These are phyloP conservation scores for Epicauta chinensis DNA, from an alignment of 1,140 invertebrate genomes.

Conservation along the genomic window DNA sequence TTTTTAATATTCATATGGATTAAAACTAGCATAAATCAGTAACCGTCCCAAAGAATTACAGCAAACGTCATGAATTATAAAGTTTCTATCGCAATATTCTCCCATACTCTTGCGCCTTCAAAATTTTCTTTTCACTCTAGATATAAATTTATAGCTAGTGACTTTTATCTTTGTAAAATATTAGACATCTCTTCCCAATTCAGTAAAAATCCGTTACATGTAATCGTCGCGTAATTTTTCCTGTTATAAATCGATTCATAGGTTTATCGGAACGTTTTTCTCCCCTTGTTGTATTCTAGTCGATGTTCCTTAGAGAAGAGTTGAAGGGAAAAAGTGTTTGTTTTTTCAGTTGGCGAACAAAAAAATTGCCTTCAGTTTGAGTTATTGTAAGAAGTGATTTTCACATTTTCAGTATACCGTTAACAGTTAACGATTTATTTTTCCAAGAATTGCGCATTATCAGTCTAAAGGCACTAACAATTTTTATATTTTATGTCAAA, in stretches of 20 bases:
- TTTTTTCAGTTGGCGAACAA: too few relatives aligned
- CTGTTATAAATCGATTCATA: not conserved
- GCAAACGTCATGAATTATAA: slow-evolving; percentile 17
- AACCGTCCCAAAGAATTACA: slow-evolving; percentile 12
- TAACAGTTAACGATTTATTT: too few relatives aligned
- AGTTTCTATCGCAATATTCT: slow-evolving; percentile 14
- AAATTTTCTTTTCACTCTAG: slow-evolving; percentile 13
- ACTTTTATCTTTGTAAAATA: slow-evolving; percentile 14
- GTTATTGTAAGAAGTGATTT: too few relatives aligned
- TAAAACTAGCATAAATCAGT: slow-evolving; percentile 12
- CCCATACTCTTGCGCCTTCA: slow-evolving; percentile 10
- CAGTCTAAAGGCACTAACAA: too few relatives aligned
- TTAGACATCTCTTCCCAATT: slow-evolving; percentile 14
- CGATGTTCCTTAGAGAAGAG: too few relatives aligned
- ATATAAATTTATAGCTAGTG: slow-evolving; percentile 17
- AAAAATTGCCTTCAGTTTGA: too few relatives aligned
- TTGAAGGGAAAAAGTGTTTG: too few relatives aligned
- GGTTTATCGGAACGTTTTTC: too few relatives aligned
- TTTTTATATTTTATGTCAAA: too few relatives aligned
- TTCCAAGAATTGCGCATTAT: too few relatives aligned
- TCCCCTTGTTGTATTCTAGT: too few relatives aligned
- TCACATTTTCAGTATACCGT: too few relatives aligned
- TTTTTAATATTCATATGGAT: slow-evolving; percentile 16
- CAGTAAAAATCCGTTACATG: slow-evolving; percentile 15
- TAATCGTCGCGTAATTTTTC: slow-evolving; percentile 17